Evolutionary conservation across 2,888 invertebrate genomes (phyloP), one percentile per base, ranked within the genome.

Genomic region (Temnothorax ravouxi): DNA sequence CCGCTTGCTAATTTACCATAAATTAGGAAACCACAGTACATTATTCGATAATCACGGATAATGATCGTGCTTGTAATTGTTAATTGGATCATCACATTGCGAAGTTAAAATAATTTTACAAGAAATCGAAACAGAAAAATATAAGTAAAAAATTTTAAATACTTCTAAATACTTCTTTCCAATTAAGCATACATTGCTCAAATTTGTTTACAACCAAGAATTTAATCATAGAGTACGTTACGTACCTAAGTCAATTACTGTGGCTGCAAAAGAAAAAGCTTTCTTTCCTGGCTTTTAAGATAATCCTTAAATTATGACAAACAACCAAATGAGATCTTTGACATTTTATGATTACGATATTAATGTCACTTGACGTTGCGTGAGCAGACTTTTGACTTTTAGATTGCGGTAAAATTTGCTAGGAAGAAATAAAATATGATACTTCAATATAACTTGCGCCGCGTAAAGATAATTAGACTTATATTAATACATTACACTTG

Each of bases 41-140:
- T 72, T 44, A 67, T 59, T 50, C 3, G n/a, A 80, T 59, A 72
- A 59, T 71, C 34, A 18, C 18, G 9, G 41, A n/a, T 59, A 21
- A 21, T 41, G 9, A 54, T 56, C 11, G 6, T n/a, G 34, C 6
- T 29, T 79, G 18, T 59, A 50, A 79, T 67, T 67, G 15, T 11
- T 34, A 44, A 67, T 72, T 80, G 15, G 3, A 59, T 59, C 4
- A 13, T 29, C 5, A 56, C 15, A 29, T 56, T 25, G 8, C 13
- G 2, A 38, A 47, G 50, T 62, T 50, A 13, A 64, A 54, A 29
- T 54, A 52, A 8, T 11, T 13, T 13, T 13, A 52, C 25, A 15
- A n/a, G 29, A 38, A 21, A 25, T 34, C 0, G 1, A 13, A 9
- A 56, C 25, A 52, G 15, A 64, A 52, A 25, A 38, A 15, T 25